Conservation (phyloP, 2,113 vertebrate species). For the Petrocephalus zakoni region DNA sequence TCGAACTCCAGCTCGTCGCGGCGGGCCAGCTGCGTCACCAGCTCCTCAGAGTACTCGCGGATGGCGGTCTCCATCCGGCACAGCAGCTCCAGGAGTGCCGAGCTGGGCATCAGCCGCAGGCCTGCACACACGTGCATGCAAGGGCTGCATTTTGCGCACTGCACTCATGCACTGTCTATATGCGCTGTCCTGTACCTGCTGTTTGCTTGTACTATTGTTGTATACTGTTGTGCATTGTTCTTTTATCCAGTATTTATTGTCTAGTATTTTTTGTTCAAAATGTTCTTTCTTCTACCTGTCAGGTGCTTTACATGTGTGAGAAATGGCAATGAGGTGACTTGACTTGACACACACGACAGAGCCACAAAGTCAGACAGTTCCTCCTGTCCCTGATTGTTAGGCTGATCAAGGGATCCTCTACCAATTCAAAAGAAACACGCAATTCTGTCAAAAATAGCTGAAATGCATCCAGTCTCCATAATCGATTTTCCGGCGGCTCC, state of each 20-base stretch:
- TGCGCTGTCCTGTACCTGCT: background rate
- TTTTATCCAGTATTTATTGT: background rate
- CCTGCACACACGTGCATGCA: constrained; percentile 49
- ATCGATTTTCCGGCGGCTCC: background rate
- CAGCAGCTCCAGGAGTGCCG: constrained; percentile 67
- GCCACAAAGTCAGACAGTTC: background rate
- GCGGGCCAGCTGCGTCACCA: constrained; percentile 79
- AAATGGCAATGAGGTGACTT: background rate
- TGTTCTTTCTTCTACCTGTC: background rate
- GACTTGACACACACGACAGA: background rate
- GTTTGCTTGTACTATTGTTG: background rate
- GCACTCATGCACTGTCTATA: background rate
- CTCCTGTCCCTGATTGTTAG: background rate
- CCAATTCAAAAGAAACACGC: background rate
- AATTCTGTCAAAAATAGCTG: constrained; percentile 3
- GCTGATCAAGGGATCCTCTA: background rate
- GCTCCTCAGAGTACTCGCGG: constrained; percentile 78
- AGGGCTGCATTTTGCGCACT: background rate
- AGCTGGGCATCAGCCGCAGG: constrained; percentile 71
- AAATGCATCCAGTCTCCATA: background rate
- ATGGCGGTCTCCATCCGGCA: constrained; percentile 73
- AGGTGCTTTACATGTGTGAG: background rate
- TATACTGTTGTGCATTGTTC: background rate
- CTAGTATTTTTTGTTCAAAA: background rate
- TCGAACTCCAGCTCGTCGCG: constrained; percentile 87